Evolutionary conservation across 2,113 vertebrate genomes (phyloP).

Genomic region (Oplegnathus fasciatus): DNA sequence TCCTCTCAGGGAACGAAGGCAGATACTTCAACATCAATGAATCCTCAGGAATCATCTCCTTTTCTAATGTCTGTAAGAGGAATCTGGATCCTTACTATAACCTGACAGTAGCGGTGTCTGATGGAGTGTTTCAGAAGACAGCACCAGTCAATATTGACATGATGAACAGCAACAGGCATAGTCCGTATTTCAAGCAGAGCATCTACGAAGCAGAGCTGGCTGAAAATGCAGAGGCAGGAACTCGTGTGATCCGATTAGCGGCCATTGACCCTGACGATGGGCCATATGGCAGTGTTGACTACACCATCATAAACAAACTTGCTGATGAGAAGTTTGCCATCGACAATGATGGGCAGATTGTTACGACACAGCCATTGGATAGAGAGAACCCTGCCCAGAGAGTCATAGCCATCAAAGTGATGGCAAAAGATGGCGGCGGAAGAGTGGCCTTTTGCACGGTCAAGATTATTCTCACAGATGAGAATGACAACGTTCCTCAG

Average conservation of each 20-base stretch:
- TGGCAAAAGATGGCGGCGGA: slow-evolving; percentile 96
- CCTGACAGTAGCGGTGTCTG: slow-evolving; percentile 93
- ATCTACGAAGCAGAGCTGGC: slow-evolving; percentile 95
- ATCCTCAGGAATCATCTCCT: slow-evolving; percentile 95
- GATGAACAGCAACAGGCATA: slow-evolving; percentile 92
- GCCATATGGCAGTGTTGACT: slow-evolving; percentile 92
- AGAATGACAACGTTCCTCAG: slow-evolving; percentile 95
- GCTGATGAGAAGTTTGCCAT: slow-evolving; percentile 95
- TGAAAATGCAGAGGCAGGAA: slow-evolving; percentile 94
- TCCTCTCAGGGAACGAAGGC: slow-evolving; percentile 94
- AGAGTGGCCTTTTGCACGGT: slow-evolving; percentile 96
- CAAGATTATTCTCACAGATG: slow-evolving; percentile 96
- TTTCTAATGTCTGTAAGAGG: slow-evolving; percentile 93
- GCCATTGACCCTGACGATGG: slow-evolving; percentile 94
- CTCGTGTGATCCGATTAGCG: slow-evolving; percentile 93
- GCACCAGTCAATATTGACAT: slow-evolving; percentile 96
- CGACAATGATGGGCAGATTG: slow-evolving; percentile 87
- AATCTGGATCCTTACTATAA: slow-evolving; percentile 90
- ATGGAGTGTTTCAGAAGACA: slow-evolving; percentile 93
- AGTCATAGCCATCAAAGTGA: slow-evolving; percentile 95
- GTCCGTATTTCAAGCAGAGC: slow-evolving; percentile 91
- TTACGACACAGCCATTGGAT: slow-evolving; percentile 92
- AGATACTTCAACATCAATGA: slow-evolving; percentile 94
- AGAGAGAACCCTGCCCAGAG: slow-evolving; percentile 94
- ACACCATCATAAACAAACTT: slow-evolving; percentile 97